Evolutionary conservation across 1,140 invertebrate genomes (phyloP).

Genomic region (Armadillidium nasatum): DNA sequence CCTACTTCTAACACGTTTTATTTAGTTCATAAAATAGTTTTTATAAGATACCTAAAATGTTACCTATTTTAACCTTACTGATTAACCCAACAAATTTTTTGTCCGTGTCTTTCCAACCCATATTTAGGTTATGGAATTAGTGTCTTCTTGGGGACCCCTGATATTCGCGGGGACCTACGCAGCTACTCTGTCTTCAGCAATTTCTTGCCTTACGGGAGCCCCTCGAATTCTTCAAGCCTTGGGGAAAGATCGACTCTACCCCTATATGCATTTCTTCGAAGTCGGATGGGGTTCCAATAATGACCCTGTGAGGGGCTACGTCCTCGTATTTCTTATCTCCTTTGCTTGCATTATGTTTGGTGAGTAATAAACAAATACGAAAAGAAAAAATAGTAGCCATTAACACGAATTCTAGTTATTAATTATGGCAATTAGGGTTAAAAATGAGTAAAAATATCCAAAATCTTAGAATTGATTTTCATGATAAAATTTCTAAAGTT

Average conservation of each 20-base stretch:
- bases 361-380: constrained; percentile 52
- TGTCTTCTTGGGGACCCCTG: constrained; percentile 82
- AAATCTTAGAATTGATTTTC: too few relatives aligned
- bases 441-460: too few relatives aligned
- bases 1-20: too few relatives aligned
- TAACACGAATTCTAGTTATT: too few relatives aligned
- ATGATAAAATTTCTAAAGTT: too few relatives aligned
- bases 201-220: constrained; percentile 92
- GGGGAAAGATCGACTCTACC: constrained; percentile 80
- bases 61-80: too few relatives aligned
- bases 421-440: too few relatives aligned
- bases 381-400: too few relatives aligned
- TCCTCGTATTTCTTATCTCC: constrained; percentile 80
- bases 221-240: constrained; percentile 79
- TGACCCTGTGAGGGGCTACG: constrained; percentile 87
- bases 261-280: constrained; percentile 84
- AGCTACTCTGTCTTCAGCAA: constrained; percentile 88
- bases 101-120: too few relatives aligned
- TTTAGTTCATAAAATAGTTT: too few relatives aligned
- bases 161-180: constrained; percentile 96
- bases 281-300: constrained; percentile 87
- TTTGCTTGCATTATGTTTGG: constrained; percentile 82
- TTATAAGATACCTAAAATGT: too few relatives aligned
- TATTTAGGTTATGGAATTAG: constrained; percentile 78
- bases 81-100: too few relatives aligned